Conservation (phyloP, 2,797 vertebrate genomes). For the Buceros bicornis region DNA sequence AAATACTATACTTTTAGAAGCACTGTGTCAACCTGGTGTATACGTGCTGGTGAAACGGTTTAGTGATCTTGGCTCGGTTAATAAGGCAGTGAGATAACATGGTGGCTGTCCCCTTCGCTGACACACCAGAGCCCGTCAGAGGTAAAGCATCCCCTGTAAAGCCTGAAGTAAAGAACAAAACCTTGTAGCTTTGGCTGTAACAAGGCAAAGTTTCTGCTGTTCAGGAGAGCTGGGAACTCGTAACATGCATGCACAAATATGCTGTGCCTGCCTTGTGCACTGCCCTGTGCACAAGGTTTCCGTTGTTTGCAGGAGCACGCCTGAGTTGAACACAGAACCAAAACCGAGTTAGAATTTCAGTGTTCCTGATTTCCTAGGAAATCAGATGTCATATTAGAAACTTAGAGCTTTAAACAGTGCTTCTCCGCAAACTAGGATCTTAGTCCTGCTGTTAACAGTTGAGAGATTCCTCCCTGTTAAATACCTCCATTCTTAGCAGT, state of each 20-base stretch:
- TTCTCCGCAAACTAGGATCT: not conserved
- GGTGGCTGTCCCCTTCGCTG: not conserved
- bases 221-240: not conserved
- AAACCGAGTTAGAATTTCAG: not conserved
- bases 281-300: accelerated
- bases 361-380: not conserved
- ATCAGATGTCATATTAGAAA: not conserved
- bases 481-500: not conserved
- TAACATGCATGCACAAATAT: accelerated
- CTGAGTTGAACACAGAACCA: not conserved
- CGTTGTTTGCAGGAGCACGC: accelerated
- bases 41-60: not conserved
- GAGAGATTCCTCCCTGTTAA: constrained; percentile 29
- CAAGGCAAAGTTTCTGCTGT: not conserved
- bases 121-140: not conserved
- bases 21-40: not conserved
- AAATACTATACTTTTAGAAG: constrained; percentile 43
- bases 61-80: not conserved
- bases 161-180: not conserved
- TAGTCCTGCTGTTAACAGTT: not conserved
- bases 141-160: not conserved
- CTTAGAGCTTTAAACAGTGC: not conserved
- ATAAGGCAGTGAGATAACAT: not conserved
- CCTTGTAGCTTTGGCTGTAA: not conserved
- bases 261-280: accelerated